Evolutionary conservation across 2,888 invertebrate species (phyloP).

Genomic region (Glyphotaelius pellucidus): DNA sequence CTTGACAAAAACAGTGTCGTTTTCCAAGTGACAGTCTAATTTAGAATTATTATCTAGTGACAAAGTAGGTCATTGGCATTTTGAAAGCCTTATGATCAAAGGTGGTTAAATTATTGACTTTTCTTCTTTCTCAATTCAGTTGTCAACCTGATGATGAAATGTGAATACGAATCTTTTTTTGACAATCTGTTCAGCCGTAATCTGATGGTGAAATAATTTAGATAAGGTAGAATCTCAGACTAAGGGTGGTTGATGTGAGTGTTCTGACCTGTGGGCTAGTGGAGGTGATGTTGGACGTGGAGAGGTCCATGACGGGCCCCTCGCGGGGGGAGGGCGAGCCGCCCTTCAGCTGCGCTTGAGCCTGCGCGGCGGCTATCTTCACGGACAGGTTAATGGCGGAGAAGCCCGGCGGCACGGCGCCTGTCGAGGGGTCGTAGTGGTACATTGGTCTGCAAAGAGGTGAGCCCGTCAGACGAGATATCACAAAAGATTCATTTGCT

Average conservation of each 20-base stretch:
- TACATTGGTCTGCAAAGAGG: slow-evolving; percentile 83
- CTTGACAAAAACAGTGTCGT: background rate
- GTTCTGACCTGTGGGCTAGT: slow-evolving; percentile 87
- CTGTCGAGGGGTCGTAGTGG: slow-evolving; percentile 86
- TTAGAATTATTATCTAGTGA: background rate
- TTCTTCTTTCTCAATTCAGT: background rate
- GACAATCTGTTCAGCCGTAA: background rate
- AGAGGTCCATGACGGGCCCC: slow-evolving; percentile 90
- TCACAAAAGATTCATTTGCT: background rate
- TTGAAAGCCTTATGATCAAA: background rate
- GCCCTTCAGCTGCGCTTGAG: slow-evolving; percentile 78
- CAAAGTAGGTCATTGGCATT: background rate
- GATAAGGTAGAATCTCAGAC: background rate
- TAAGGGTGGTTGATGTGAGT: background rate
- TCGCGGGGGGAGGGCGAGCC: slow-evolving; percentile 85
- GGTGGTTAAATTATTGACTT: background rate
- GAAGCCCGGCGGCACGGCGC: slow-evolving; percentile 85
- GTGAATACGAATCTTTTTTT: background rate
- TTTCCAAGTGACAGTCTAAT: background rate
- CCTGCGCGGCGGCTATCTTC: slow-evolving; percentile 87
- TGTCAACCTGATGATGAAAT: background rate
- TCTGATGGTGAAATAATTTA: background rate
- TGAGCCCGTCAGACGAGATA: background rate
- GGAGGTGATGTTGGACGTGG: slow-evolving; percentile 90
- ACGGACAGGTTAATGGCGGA: slow-evolving; percentile 91